Evolutionary conservation across 2,888 invertebrate species (phyloP).

Genomic region (Brachylomia viminalis): DNA sequence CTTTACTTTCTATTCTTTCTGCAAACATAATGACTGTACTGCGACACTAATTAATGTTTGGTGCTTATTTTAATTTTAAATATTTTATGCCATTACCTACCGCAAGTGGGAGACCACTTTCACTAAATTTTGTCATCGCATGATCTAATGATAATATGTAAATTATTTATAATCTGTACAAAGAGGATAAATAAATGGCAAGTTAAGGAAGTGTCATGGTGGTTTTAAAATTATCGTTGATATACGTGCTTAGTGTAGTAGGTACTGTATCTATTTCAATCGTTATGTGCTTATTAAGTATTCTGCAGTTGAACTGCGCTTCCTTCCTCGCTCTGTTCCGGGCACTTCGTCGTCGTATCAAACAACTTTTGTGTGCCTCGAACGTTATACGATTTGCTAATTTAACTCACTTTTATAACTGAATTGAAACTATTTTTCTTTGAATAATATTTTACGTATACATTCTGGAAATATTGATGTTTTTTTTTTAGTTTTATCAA

Average conservation of each 20-base stretch:
- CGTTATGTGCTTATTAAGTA: constrained; percentile 66
- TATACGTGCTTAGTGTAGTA: constrained; percentile 61
- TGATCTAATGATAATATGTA: constrained; percentile 57
- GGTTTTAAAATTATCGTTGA: constrained; percentile 43
- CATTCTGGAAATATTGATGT: background rate
- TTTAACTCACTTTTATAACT: background rate
- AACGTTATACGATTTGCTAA: background rate
- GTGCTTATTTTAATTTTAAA: constrained; percentile 77
- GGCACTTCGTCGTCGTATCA: constrained; percentile 40
- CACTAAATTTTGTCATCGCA: constrained; percentile 68
- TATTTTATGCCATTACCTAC: constrained; percentile 67
- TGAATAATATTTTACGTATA: background rate
- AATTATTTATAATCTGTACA: constrained; percentile 48
- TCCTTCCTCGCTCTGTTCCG: constrained; percentile 71
- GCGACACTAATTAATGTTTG: constrained; percentile 74
- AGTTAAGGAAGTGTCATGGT: constrained; percentile 52
- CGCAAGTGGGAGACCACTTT: constrained; percentile 75
- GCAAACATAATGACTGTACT: constrained; percentile 68
- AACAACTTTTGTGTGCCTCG: constrained; percentile 11
- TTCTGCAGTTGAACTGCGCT: constrained; percentile 66
- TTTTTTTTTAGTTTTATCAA: background rate
- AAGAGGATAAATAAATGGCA: constrained; percentile 51
- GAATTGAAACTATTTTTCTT: no score
- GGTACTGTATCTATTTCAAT: constrained; percentile 56
- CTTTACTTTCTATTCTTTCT: constrained; percentile 78